A percentile compares a stretch with the other conserved stretches of the same genome.
Evolutionary conservation across 2,113 vertebrate genomes (phyloP).

Genomic region (Phrynosoma blainvillii): DNA sequence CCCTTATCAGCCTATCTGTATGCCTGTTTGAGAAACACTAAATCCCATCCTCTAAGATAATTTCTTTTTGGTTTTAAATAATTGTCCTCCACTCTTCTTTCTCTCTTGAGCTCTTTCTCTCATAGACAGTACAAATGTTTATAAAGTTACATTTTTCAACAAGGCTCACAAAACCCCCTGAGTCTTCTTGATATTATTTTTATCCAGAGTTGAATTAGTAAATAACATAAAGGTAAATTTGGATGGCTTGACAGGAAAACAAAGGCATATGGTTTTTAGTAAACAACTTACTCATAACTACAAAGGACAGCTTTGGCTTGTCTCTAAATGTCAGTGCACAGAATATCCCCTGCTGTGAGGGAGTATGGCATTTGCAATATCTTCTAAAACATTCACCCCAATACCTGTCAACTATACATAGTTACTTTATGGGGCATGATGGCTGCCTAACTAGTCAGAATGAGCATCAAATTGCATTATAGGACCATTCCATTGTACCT

Average conservation of each 20-base stretch:
- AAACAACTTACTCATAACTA: slow-evolving; percentile 61
- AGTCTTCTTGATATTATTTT: slow-evolving; percentile 14
- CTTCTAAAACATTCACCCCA: slow-evolving; percentile 36
- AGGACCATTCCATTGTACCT: slow-evolving; percentile 7
- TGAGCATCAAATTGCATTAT: slow-evolving; percentile 34
- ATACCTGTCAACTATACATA: slow-evolving; percentile 26
- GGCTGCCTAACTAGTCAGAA: slow-evolving; percentile 32
- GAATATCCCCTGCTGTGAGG: slow-evolving; percentile 54
- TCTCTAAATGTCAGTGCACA: slow-evolving; percentile 68
- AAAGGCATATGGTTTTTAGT: slow-evolving; percentile 51
- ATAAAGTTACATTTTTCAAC: background rate
- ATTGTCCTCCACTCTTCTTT: background rate
- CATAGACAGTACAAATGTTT: accelerated
- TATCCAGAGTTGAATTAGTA: slow-evolving; percentile 22
- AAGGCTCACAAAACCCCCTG: background rate
- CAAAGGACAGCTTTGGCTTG: slow-evolving; percentile 61
- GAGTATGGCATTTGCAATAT: slow-evolving; percentile 38
- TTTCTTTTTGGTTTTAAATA: slow-evolving; percentile 16
- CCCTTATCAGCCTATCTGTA: too few relatives aligned
- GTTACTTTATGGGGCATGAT: slow-evolving; percentile 38
- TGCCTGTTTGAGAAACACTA: too few relatives aligned
- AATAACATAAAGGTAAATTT: slow-evolving; percentile 13
- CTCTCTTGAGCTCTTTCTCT: too few relatives aligned
- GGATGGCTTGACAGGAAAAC: slow-evolving; percentile 30
- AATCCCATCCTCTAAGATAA: too few relatives aligned